Conservation (phyloP, 2,888 invertebrate genomes). For the Tipula lateralis region DNA sequence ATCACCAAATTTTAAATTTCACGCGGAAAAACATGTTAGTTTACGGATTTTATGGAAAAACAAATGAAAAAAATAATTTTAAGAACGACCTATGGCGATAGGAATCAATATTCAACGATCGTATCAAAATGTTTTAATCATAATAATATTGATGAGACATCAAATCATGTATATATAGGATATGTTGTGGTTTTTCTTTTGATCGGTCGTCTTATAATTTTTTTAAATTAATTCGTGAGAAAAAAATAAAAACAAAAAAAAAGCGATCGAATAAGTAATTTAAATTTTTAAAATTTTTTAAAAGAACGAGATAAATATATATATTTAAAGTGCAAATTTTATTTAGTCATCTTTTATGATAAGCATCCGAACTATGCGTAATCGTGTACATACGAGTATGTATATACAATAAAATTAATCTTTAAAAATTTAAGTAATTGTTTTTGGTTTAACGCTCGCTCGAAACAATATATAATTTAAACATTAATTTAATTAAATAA, state of each 20-base stretch:
- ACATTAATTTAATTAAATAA: not conserved
- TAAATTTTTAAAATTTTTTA: not conserved
- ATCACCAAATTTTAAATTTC: constrained; percentile 15
- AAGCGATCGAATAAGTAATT: not conserved
- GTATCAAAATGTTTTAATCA: not conserved
- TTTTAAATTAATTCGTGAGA: constrained; percentile 14
- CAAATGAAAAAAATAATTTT: not conserved
- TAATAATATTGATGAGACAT: constrained; percentile 24
- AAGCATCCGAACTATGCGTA: not conserved
- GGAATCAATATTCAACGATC: constrained; percentile 8
- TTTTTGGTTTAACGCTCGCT: not conserved
- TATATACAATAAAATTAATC: not conserved
- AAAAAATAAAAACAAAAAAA: not conserved
- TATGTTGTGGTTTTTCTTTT: not conserved
- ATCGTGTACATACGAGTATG: too few species aligned
- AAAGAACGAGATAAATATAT: not conserved
- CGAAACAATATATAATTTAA: not conserved
- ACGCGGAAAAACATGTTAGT: not conserved
- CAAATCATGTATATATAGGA: not conserved
- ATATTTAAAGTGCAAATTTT: not conserved
- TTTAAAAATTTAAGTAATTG: not conserved
- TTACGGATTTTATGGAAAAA: not conserved
- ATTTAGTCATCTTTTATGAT: not conserved
- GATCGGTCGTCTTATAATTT: not conserved
- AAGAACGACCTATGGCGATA: not conserved